Base-by-base conservation (phyloP, 2,888 invertebrate species). In the Amphipoea lucens region DNA sequence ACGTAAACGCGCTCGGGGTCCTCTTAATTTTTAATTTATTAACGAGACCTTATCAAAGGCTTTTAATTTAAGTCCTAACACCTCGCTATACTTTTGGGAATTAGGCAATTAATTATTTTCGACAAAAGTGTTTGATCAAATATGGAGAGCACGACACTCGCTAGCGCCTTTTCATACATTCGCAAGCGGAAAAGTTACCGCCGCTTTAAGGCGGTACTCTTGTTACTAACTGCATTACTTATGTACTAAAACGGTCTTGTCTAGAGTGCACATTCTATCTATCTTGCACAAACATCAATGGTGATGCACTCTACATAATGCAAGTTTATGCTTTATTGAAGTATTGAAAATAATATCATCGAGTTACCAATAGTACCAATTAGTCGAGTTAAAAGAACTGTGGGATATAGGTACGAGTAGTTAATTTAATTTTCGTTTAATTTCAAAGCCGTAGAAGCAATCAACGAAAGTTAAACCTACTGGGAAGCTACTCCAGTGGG, bases 11-110 rank as follows among this genome's bases (percentile, higher is more conserved):
- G 78, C 75, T 62, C 82, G 75, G 82, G 74, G 85, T 70, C 76
- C 78, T 76, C 66, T 90, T 79, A 82, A 90, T 90, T 87, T 89
- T 91, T 91, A 81, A 92, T 90, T 83, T 76, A 86, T 78, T 85
- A 72, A 79, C 80, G 78, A 82, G 67, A 42, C 86, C 81, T 84
- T 82, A 88, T 86, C 70, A 84, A 79, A 78, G 76, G 82, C 84
- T 82, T 83, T 89, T 87, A 88, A 88, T 83, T 89, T 87, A 88
- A 88, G 81, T 87, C 86, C 79, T 88, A 84, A 86, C 78, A 80
- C 75, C 75, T 79, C 40, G 69, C 66, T 69, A 57, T 66, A 60
- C 36, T 45, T 71, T 81, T 68, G 42, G 66, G 62, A 81, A 68
- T 75, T 65, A 69, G 40, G n/a, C 85, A 54, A 57, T 78, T 78